phyloP scores from a whole-genome alignment of 1,140 invertebrate species.

The Drosophila tropicalis region DNA sequence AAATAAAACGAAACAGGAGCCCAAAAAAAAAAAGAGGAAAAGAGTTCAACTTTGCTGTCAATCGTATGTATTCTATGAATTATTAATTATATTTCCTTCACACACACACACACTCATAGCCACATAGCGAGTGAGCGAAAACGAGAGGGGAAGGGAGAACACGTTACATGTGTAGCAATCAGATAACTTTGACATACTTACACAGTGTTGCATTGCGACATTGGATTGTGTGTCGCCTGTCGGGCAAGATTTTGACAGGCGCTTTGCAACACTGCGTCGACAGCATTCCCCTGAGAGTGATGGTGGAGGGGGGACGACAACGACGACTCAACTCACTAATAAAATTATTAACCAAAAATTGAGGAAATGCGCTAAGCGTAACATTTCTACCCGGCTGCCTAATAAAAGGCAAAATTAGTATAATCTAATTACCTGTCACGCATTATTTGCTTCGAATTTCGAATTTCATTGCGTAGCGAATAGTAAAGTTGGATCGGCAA shows the following conservation, averaged over 20 bases:
- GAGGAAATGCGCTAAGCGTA: conserved; percentile 41
- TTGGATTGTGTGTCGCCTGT: conserved; percentile 34
- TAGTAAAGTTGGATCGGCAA: conserved; percentile 33
- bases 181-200: conserved; percentile 6
- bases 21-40: conserved; percentile 37
- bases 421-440: conserved; percentile 82
- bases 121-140: background rate
- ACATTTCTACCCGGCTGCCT: conserved; percentile 45
- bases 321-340: conserved; percentile 13
- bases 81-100: conserved; percentile 78
- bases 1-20: conserved; percentile 21
- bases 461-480: conserved; percentile 52
- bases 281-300: conserved; percentile 5
- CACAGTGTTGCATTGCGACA: conserved; percentile 74
- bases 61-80: conserved; percentile 70
- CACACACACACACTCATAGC: conserved; percentile 60
- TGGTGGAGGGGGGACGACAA: background rate
- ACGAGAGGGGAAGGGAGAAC: too few relatives aligned
- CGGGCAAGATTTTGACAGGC: conserved; percentile 47
- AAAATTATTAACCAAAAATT: conserved; percentile 4
- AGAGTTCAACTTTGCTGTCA: conserved; percentile 75
- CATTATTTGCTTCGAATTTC: conserved; percentile 59
- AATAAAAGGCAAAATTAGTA: conserved; percentile 78
- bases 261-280: conserved; percentile 38
- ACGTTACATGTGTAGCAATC: background rate